These are phyloP conservation scores for Ferrisia virgata DNA, from an alignment of 2,888 invertebrate species.

Conservation along the genomic window DNA sequence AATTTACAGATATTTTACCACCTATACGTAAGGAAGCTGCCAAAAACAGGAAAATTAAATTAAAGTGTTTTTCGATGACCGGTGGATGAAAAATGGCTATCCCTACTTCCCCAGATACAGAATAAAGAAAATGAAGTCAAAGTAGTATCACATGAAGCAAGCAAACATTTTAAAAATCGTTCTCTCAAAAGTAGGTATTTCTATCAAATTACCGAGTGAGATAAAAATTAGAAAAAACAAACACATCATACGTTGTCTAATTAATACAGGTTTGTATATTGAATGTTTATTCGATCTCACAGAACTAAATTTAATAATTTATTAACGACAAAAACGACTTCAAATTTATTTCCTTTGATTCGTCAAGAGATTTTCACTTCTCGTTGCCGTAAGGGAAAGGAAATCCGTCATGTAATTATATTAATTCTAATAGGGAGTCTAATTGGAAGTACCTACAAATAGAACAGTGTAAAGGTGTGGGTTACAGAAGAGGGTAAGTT, in stretches of 20 bases:
- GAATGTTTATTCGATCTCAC: slow-evolving; percentile 1
- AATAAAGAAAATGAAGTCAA: too few species aligned
- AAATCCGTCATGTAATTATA: slow-evolving; percentile 41
- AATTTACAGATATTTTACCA: too few species aligned
- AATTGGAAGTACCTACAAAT: slow-evolving; percentile 44
- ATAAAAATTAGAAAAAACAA: background rate
- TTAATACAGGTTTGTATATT: background rate
- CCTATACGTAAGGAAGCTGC: too few species aligned
- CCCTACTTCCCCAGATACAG: too few species aligned
- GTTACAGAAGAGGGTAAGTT: slow-evolving; percentile 33
- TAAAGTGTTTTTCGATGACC: too few species aligned
- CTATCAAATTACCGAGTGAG: background rate
- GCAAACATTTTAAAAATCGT: background rate
- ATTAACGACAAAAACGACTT: slow-evolving; percentile 15
- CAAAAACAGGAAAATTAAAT: too few species aligned
- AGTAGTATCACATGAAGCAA: background rate
- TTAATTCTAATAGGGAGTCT: slow-evolving; percentile 44
- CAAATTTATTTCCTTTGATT: slow-evolving; percentile 24
- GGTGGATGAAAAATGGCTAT: too few species aligned
- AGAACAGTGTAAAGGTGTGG: slow-evolving; percentile 40
- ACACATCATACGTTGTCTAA: background rate
- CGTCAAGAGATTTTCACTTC: slow-evolving; percentile 26
- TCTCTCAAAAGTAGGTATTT: background rate
- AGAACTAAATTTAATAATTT: slow-evolving; percentile 15
- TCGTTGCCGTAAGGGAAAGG: slow-evolving; percentile 8